Evolutionary conservation across 2,113 vertebrate genomes (phyloP).

Genomic region (Trichechus manatus): DNA sequence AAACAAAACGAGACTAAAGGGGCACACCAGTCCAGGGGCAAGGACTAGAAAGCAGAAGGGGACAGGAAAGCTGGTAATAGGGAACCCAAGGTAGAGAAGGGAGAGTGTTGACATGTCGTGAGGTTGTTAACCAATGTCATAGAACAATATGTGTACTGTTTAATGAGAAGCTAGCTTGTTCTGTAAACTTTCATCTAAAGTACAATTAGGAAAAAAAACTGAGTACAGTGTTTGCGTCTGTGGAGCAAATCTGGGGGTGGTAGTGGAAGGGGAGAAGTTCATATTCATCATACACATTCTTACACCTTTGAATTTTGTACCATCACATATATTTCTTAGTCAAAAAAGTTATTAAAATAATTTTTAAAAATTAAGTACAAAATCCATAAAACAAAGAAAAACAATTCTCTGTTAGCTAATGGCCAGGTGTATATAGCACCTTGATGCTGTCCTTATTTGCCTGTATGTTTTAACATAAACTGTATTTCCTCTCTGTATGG

Average conservation of each 20-base stretch:
- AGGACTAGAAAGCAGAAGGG: no score
- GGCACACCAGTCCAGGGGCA: no score
- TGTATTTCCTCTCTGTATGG: not conserved
- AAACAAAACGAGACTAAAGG: no score
- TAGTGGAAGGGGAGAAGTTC: not conserved
- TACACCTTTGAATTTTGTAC: not conserved
- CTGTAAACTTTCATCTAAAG: no score
- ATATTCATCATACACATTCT: not conserved
- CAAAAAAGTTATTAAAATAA: not conserved
- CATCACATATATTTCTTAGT: not conserved
- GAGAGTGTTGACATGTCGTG: no score
- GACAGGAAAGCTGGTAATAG: no score
- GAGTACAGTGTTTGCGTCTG: not conserved
- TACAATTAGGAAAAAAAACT: not conserved
- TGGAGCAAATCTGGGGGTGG: not conserved
- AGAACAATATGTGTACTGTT: no score
- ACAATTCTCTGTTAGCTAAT: not conserved
- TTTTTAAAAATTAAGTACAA: not conserved
- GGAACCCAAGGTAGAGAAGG: no score
- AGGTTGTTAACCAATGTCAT: no score
- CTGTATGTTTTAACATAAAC: not conserved
- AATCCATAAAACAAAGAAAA: not conserved
- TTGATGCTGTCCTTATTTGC: not conserved
- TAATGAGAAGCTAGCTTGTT: no score
- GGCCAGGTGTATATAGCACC: not conserved